phyloP scores from a whole-genome alignment of 2,888 invertebrate genomes.

The Eurytoma adleriae region DNA sequence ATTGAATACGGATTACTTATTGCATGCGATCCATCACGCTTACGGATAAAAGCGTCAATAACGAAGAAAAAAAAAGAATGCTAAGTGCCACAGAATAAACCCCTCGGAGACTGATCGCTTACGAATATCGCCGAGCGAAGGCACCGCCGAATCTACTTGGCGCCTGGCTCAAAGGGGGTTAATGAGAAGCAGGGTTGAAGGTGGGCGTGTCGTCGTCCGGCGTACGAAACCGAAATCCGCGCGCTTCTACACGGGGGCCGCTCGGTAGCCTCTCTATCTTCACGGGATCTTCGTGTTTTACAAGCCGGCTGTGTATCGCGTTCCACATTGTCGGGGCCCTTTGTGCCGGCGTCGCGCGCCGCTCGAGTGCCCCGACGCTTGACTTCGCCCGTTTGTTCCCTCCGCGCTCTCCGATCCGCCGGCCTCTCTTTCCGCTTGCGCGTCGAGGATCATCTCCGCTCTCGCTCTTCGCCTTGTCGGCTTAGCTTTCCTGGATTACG shows the following conservation, averaged over 20 bases:
- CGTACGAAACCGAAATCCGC: neutral
- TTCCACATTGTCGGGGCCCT: slow-evolving; percentile 69
- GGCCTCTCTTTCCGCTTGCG: slow-evolving; percentile 44
- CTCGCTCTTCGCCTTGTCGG: slow-evolving; percentile 65
- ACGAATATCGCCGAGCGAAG: too few species aligned
- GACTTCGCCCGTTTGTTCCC: slow-evolving; percentile 67
- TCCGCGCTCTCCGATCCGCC: slow-evolving; percentile 4
- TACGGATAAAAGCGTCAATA: too few species aligned
- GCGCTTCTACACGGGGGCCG: neutral
- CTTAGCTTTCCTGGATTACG: slow-evolving; percentile 69
- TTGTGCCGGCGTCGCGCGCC: slow-evolving; percentile 65
- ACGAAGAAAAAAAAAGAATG: too few species aligned
- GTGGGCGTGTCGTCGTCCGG: neutral
- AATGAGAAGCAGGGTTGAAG: neutral
- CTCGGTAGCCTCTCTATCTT: slow-evolving; percentile 45
- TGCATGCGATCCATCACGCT: too few species aligned
- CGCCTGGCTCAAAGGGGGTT: neutral
- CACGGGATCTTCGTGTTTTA: slow-evolving; percentile 69
- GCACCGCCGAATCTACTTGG: too few species aligned
- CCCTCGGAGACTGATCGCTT: too few species aligned
- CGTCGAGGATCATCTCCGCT: slow-evolving; percentile 58
- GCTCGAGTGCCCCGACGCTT: slow-evolving; percentile 69
- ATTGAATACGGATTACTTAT: too few species aligned
- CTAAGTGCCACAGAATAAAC: too few species aligned
- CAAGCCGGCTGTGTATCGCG: slow-evolving; percentile 71